phyloP scores from a whole-genome alignment of 2,888 invertebrate genomes.

The Mamestra brassicae region DNA sequence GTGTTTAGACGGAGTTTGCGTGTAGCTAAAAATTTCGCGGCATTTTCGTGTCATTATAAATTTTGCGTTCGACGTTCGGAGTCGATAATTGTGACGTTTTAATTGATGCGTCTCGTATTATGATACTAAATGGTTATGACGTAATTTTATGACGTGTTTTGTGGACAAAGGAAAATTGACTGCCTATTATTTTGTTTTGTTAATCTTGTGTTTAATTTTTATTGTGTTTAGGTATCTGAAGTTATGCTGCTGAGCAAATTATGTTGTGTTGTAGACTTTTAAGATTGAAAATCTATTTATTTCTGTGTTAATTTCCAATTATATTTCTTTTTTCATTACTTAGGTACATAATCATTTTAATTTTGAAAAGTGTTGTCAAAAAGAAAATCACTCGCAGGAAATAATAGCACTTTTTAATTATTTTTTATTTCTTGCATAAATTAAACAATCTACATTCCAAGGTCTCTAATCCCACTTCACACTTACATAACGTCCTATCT shows the following conservation, averaged over 20 bases:
- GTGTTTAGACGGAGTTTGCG: conserved; percentile 78
- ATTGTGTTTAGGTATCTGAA: not conserved
- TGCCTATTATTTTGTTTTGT: conserved; percentile 3
- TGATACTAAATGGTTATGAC: conserved; percentile 35
- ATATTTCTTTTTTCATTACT: not conserved
- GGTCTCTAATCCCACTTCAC: conserved; percentile 1
- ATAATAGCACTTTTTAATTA: too few relatives aligned
- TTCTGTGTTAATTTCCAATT: too few relatives aligned
- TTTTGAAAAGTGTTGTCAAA: too few relatives aligned
- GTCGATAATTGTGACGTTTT: conserved; percentile 46
- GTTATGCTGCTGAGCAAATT: not conserved
- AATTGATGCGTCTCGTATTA: conserved; percentile 34
- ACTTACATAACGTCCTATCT: conserved; percentile 12
- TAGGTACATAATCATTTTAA: not conserved
- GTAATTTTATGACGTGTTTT: conserved; percentile 19
- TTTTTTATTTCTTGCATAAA: too few relatives aligned
- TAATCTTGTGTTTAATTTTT: not conserved
- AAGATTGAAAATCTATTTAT: too few relatives aligned
- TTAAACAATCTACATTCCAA: conserved; percentile 8
- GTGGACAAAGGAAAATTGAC: conserved; percentile 46
- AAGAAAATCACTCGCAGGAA: too few relatives aligned
- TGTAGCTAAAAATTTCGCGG: conserved; percentile 73
- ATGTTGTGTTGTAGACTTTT: not conserved
- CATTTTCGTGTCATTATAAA: conserved; percentile 68
- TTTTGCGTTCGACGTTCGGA: conserved; percentile 49